Evolutionary conservation across 2,888 invertebrate species (phyloP), one percentile per base, ranked within the genome.

Genomic region (Crematogaster levior): DNA sequence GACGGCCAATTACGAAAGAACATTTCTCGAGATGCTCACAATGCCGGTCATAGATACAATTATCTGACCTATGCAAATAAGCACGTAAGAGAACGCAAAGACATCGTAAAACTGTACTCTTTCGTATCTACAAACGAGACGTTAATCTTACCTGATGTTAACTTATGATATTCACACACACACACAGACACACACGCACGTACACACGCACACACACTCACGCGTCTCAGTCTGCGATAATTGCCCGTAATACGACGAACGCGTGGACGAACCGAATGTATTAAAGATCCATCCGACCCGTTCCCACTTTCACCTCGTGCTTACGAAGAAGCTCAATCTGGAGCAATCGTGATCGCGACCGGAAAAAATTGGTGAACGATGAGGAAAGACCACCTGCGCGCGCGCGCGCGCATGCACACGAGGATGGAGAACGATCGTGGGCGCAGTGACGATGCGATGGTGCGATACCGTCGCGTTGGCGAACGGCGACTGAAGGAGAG

Each of bases 401-500:
- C 60, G 18, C 30, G 48, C 30, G 40, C 65, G 66, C 46, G 63
- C 72, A 63, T 34, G 43, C 70, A 82, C n/a, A 10, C 60, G 60
- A 12, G 24, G 10, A 43, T 1, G 27, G 9, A 70, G 5, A 53
- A 24, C 51, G 24, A 79, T 87, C 63, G 60, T 34, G n/a, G 73
- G 68, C 65, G 81, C 79, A 43, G 58, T 65, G 81, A n/a, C 51
- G 56, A 2, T 40, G 48, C 68, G 86, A 60, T 34, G 30, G 83
- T 88, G 85, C 89, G 90, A 87, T 89, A 90, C 90, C 90, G 48
- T 65, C 48, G 51, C 90, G 90, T 91, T 90, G 92, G 89, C 91
- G 91, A 93, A 90, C 91, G 90, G 91, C 92, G 91, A 93, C 93
- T 93, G 93, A 93, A 92, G 91, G 92, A 92, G 91, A 92, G 91